A percentile compares a stretch with the other conserved stretches of the same genome.
These are phyloP conservation scores for Allacma fusca DNA, from an alignment of 2,888 invertebrate genomes.

Conservation along the genomic window DNA sequence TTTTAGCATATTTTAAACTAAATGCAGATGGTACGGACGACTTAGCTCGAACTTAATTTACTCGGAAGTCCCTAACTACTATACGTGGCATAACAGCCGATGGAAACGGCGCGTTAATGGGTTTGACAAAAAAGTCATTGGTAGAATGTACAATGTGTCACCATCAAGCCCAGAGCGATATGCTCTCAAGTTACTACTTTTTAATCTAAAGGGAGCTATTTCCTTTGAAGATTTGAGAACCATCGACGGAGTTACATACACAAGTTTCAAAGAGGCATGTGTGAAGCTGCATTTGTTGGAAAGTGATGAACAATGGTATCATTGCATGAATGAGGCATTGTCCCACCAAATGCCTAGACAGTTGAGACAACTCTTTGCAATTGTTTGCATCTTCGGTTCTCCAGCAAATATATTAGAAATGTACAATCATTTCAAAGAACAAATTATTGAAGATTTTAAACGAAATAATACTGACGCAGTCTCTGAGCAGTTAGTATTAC, in stretches of 20 bases:
- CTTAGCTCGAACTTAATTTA: too few species aligned
- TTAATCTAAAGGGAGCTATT: constrained; percentile 51
- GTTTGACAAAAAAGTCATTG: constrained; percentile 32
- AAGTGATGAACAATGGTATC: constrained; percentile 62
- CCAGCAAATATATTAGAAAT: constrained; percentile 56
- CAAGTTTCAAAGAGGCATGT: constrained; percentile 61
- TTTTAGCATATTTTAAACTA: too few species aligned
- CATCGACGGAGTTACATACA: constrained; percentile 47
- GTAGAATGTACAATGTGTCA: constrained; percentile 55
- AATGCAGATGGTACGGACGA: too few species aligned
- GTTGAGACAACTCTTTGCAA: constrained; percentile 62
- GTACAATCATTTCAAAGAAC: constrained; percentile 57
- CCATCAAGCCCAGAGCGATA: too few species aligned
- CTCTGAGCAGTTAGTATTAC: too few species aligned
- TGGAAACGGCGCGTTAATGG: not conserved
- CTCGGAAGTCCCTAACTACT: too few species aligned
- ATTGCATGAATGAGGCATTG: constrained; percentile 59
- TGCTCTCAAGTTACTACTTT: constrained; percentile 49
- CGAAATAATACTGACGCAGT: too few species aligned
- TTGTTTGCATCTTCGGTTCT: constrained; percentile 61
- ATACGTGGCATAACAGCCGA: not conserved
- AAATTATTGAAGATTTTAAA: constrained; percentile 34
- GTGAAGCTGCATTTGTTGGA: constrained; percentile 61
- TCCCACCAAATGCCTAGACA: constrained; percentile 58
- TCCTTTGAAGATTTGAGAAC: constrained; percentile 53